These are phyloP conservation scores for Accipiter virgatus DNA, from an alignment of 2,113 vertebrate species.

Conservation along the genomic window DNA sequence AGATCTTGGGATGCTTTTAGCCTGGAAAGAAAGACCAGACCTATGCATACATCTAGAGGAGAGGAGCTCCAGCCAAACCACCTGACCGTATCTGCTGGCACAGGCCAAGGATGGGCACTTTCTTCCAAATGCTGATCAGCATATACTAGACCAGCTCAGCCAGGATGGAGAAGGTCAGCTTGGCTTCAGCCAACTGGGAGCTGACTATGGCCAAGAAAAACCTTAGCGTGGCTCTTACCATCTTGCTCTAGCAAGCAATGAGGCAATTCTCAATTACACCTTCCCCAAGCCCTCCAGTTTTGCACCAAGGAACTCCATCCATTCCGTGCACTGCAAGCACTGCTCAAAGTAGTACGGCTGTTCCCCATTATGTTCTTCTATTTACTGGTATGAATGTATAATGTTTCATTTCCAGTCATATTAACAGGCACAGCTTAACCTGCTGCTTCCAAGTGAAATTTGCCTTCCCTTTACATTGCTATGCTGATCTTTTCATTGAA, in stretches of 20 bases:
- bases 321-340: background rate
- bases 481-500: background rate
- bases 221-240: background rate
- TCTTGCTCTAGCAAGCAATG: background rate
- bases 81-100: background rate
- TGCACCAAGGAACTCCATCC: background rate
- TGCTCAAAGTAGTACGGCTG: background rate
- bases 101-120: background rate
- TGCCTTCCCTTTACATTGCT: background rate
- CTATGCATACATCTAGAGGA: background rate
- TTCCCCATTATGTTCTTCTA: background rate
- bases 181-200: background rate
- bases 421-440: background rate
- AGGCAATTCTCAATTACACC: background rate
- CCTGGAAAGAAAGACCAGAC: background rate
- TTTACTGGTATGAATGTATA: background rate
- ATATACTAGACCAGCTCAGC: background rate
- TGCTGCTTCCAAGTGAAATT: background rate
- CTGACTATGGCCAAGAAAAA: background rate
- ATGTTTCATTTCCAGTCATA: background rate
- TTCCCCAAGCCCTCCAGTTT: background rate
- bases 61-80: background rate
- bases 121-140: constrained; percentile 8
- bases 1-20: background rate
- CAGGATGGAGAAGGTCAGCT: background rate